Conservation (phyloP, 2,797 vertebrate species). For the Rhabdomys pumilio region DNA sequence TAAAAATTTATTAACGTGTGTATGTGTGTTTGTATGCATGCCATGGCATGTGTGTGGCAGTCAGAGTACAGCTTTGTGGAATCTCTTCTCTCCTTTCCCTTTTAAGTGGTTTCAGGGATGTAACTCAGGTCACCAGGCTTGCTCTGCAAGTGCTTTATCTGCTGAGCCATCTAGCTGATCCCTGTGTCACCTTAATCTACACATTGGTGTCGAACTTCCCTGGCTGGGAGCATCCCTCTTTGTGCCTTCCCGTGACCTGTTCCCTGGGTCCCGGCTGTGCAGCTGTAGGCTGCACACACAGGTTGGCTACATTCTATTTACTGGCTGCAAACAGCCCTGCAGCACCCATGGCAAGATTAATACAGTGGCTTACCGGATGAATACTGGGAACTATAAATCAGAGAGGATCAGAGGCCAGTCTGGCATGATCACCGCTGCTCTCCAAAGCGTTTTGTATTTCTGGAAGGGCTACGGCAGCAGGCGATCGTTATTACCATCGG, state of each 20-base stretch:
- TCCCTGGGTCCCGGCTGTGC: not conserved
- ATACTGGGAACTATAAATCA: conserved; percentile 57
- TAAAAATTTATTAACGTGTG: not conserved
- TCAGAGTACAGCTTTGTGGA: not conserved
- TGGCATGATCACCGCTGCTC: not conserved
- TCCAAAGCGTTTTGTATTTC: not conserved
- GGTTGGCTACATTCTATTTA: not conserved
- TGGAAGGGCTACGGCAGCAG: not conserved
- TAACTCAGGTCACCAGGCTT: not conserved
- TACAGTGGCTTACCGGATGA: not conserved
- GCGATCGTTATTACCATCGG: not conserved
- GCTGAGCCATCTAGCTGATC: not conserved
- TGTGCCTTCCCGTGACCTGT: not conserved
- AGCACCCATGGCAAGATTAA: not conserved
- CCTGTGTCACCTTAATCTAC: not conserved
- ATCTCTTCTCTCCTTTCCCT: not conserved
- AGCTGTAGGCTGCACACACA: not conserved
- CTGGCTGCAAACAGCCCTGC: not conserved
- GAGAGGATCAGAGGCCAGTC: conserved; percentile 41
- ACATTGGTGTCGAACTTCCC: not conserved
- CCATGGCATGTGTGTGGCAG: too few relatives aligned
- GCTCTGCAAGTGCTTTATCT: not conserved
- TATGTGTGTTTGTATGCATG: not conserved
- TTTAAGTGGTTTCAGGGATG: not conserved
- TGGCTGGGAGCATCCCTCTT: not conserved